Base-by-base conservation (phyloP, 2,888 invertebrate species). In the Acronicta leporina region DNA sequence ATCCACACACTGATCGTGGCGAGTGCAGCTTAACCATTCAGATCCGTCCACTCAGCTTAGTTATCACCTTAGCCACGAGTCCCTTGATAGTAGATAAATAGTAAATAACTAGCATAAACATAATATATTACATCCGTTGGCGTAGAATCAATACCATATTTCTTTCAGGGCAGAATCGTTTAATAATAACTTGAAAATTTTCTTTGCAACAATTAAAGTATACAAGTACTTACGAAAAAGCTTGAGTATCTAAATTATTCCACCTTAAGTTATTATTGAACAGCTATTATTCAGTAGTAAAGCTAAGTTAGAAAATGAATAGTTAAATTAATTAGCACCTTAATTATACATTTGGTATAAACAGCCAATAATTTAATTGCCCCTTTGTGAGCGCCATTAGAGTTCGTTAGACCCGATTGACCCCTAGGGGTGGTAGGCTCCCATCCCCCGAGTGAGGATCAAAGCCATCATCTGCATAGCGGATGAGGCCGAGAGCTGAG, bases 401-500 rank as follows among this genome's bases (percentile, higher is more conserved):
- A 75, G 75, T 82, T 82, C 73, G 77, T 80, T 77, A 79, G 66
- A 60, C 62, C 44, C 40, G 47, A 40, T 7, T 44, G 66, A 38
- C 57, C 20, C 62, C 46, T 25, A 27, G 51, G 49, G 40, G 55
- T 13, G 53, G 25, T 55, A 56, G 45, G 2, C 3, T 9, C 43
- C 48, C 48, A 14, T 7, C 42, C 52, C 53, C 42, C 35, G 27
- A 46, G 25, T 57, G 61, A 50, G 42, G 68, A 70, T 72, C 68
- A 68, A 72, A 72, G 78, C 69, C 71, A 72, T 83, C 81, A 82
- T 85, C 84, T 85, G 83, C 85, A 85, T 84, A 80, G 72, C 75
- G 73, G 78, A 82, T 77, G 80, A 82, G 80, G 70, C 73, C 59
- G 46, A 69, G 66, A 77, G 63, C 71, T 44, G 46, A 66, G 49